Evolutionary conservation across 1,140 invertebrate genomes (phyloP).

Genomic region (Gonioctena quinquepunctata): DNA sequence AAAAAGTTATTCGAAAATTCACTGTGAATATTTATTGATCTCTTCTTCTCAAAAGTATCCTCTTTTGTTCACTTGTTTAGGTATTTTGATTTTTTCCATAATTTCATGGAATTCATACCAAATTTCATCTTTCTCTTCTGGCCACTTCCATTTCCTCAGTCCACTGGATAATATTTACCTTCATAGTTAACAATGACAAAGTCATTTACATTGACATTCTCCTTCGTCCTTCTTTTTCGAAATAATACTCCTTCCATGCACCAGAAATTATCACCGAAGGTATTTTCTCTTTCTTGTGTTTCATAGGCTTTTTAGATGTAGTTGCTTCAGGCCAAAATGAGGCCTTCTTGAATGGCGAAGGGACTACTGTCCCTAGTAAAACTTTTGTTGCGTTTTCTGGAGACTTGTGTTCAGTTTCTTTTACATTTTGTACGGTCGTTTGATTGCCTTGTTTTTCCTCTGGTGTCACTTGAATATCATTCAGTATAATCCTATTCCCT

Average conservation of each 20-base stretch:
- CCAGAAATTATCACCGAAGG: background rate
- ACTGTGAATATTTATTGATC: background rate
- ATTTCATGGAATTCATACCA: background rate
- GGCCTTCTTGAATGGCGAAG: slow-evolving; percentile 1
- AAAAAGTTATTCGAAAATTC: background rate
- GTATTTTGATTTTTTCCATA: background rate
- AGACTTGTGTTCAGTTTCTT: background rate
- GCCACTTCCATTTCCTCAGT: background rate
- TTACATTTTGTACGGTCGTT: background rate
- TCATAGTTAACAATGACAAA: background rate
- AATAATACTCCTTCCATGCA: background rate
- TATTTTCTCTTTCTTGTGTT: slow-evolving; percentile 2
- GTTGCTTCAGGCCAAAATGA: background rate
- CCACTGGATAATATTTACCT: background rate
- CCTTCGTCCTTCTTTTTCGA: background rate
- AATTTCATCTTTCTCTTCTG: background rate
- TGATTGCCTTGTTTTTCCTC: background rate
- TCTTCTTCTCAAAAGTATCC: background rate
- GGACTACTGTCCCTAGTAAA: background rate
- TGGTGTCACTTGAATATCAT: background rate
- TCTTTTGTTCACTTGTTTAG: background rate
- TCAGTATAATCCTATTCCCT: background rate
- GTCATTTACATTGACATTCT: background rate
- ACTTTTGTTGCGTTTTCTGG: background rate
- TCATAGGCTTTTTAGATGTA: background rate